Base-by-base conservation (phyloP, 2,797 vertebrate genomes). In the Hybognathus amarus region DNA sequence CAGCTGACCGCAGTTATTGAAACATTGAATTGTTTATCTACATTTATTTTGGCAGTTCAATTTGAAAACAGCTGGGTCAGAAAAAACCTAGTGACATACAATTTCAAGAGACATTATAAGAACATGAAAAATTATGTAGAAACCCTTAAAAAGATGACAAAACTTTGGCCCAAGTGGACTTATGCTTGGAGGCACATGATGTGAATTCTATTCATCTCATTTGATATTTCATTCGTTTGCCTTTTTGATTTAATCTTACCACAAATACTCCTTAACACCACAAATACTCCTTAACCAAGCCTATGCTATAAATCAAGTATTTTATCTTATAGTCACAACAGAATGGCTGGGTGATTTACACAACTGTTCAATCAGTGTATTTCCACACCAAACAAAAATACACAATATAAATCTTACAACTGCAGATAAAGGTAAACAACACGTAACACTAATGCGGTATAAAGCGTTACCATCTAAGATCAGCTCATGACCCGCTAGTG, bases 31-130 rank as follows among this genome's bases (percentile, higher is more conserved):
- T 38, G 4, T 68, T 54, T 13, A 27, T 54, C 50, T 79, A 20
- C 22, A 79, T 56, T 68, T 8, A 54, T 68, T 79, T 42, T 38
- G 18, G 24, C 59, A 64, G 24, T 33, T 64, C 6, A 40, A 61
- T 24, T 9, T 6, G 74, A 61, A 61, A 9, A 17, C 11, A 47
- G 40, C 56, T 12, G 56, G 75, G 17, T 77, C 40, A 33, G n/a
- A n/a, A 64, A 45, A 63, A 30, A 64, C 1, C 1, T 2, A 45
- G 42, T 38, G 20, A 36, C 61, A 78, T 67, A 67, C 30, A 50
- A 33, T 50, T 78, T 78, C 61, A 78, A 50, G 27, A 47, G 40
- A 47, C 40, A 13, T 64, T 45, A 64, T 18, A 30, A 73, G 27
- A 73, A 47, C 69, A 33, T 71, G 10, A 73, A n/a, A 73, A 45